phyloP scores from a whole-genome alignment of 2,113 vertebrate genomes.

The Silurus asotus region DNA sequence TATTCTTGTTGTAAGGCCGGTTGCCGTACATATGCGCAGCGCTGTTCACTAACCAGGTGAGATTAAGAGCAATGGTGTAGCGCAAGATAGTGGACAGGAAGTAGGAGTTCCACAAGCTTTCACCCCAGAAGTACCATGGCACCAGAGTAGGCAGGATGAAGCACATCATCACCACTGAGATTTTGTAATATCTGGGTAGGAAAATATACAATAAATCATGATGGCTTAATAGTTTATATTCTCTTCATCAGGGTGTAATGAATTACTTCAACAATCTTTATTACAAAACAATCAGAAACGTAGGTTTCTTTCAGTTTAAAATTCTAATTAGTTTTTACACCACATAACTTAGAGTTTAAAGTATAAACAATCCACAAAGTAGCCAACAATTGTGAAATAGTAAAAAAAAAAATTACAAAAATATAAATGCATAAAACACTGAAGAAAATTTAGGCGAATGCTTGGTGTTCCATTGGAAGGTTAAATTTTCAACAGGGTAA shows the following conservation, averaged over 20 bases:
- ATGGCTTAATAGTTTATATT: not conserved
- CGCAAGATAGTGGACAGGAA: constrained; percentile 78
- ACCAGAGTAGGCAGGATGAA: constrained; percentile 80
- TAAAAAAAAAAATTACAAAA: not conserved
- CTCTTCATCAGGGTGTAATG: constrained; percentile 43
- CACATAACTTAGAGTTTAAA: no score
- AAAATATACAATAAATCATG: constrained; percentile 2
- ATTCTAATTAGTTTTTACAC: not conserved
- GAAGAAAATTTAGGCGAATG: not conserved
- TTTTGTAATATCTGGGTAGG: constrained; percentile 80
- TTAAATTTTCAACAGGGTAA: not conserved
- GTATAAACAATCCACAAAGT: not conserved
- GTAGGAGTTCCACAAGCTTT: constrained; percentile 80
- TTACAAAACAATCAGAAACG: not conserved
- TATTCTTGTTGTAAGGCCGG: constrained; percentile 75
- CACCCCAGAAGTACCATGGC: constrained; percentile 79
- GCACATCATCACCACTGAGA: constrained; percentile 79
- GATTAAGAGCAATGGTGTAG: constrained; percentile 76
- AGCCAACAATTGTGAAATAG: not conserved
- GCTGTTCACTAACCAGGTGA: constrained; percentile 80
- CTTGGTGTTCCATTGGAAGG: not conserved
- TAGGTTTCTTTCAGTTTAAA: not conserved
- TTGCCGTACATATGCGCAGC: constrained; percentile 80
- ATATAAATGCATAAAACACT: not conserved
- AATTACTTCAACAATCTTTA: not conserved